Percentiles rank a stretch among this genome's conserved stretches.
Conservation (phyloP, 2,797 vertebrate genomes). For the Labeo calbasu region DNA sequence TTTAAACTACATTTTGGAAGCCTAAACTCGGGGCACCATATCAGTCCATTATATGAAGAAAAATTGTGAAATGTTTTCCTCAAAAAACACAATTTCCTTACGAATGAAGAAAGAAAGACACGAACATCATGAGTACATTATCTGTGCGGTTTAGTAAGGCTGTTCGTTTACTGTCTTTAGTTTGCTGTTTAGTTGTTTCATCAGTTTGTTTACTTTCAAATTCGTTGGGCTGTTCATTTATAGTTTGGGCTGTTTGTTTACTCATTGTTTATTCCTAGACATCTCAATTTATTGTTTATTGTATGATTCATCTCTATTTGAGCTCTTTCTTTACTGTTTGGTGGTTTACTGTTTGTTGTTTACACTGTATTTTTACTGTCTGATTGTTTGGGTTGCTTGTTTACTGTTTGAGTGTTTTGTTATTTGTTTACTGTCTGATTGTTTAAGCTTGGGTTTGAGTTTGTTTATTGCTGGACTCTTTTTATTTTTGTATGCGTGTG, state of each 20-base stretch:
- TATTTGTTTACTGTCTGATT: conserved; percentile 3
- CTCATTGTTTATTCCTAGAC: neutral
- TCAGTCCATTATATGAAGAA: too few relatives aligned
- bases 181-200: neutral
- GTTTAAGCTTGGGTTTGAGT: neutral
- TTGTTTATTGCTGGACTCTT: neutral
- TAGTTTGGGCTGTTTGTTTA: neutral
- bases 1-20: too few relatives aligned
- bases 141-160: too few relatives aligned
- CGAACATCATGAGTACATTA: too few relatives aligned
- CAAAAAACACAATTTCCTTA: too few relatives aligned
- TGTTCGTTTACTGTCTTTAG: neutral
- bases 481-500: neutral
- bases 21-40: too few relatives aligned
- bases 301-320: neutral
- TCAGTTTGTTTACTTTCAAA: neutral
- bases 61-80: too few relatives aligned
- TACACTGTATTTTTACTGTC: neutral
- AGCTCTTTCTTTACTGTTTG: neutral
- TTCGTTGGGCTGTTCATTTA: neutral
- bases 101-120: too few relatives aligned
- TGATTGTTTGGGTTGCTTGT: neutral
- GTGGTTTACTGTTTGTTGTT: neutral
- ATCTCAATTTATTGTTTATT: neutral
- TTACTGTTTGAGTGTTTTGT: neutral